phyloP scores from a whole-genome alignment of 2,797 vertebrate genomes.

The Brachyalestes nurse region DNA sequence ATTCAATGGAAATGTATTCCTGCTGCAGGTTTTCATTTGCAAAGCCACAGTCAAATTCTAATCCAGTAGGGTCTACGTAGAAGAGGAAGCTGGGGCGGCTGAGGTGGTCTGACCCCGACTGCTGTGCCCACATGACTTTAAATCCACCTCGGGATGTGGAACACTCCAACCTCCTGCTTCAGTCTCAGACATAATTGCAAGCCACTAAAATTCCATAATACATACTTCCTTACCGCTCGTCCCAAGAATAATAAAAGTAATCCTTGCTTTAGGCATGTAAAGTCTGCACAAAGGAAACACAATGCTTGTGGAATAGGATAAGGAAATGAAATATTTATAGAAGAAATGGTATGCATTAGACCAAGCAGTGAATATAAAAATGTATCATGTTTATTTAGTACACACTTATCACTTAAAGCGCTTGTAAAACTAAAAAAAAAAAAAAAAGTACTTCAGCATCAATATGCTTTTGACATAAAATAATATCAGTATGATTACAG shows the following conservation, averaged over 20 bases:
- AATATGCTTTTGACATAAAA: neutral
- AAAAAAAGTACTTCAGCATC: neutral
- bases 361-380: neutral
- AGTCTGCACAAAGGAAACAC: constrained; percentile 7
- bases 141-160: constrained; percentile 62
- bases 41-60: constrained; percentile 46
- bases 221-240: neutral
- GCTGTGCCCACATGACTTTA: constrained; percentile 61
- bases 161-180: constrained; percentile 64
- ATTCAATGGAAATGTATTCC: constrained; percentile 38
- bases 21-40: constrained; percentile 43
- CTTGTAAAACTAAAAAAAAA: neutral
- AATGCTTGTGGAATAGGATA: neutral
- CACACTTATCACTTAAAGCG: neutral
- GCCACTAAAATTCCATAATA: neutral
- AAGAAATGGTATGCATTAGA: neutral
- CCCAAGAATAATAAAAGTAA: constrained; percentile 8
- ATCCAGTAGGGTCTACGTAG: neutral
- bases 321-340: constrained; percentile 4
- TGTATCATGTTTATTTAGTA: constrained; percentile 8
- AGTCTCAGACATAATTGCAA: constrained; percentile 43
- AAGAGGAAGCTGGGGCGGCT: constrained; percentile 59
- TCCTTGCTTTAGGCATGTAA: constrained; percentile 10
- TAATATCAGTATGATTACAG: neutral
- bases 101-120: constrained; percentile 66